Conservation (phyloP, 1,140 invertebrate species). For the Pentalonia nigronervosa region DNA sequence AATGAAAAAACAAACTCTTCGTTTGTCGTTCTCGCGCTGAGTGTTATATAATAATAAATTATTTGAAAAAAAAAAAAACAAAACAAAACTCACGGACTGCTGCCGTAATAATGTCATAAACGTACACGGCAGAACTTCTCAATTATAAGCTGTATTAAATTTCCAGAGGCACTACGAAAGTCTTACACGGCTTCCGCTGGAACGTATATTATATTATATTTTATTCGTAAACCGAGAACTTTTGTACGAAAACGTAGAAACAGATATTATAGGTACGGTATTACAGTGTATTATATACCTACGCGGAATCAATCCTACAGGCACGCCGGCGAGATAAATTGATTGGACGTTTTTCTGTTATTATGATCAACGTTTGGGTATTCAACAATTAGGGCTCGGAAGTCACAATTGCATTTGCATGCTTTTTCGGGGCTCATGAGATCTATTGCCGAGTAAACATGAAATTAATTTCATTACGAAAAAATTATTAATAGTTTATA, state of each 20-base stretch:
- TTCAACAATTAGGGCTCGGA: too few relatives aligned
- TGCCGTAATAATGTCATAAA: background rate
- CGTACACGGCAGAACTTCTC: constrained; percentile 11
- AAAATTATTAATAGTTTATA: too few relatives aligned
- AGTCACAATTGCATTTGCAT: too few relatives aligned
- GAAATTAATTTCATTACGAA: too few relatives aligned
- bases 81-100: background rate
- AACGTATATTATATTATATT: too few relatives aligned
- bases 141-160: constrained; percentile 22
- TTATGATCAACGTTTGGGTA: too few relatives aligned
- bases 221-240: constrained; percentile 8
- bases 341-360: background rate
- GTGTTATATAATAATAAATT: background rate
- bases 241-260: background rate
- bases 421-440: too few relatives aligned
- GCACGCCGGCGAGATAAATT: background rate
- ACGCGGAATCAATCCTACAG: too few relatives aligned
- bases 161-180: background rate
- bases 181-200: constrained; percentile 19
- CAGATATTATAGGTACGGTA: background rate
- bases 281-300: background rate
- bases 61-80: background rate
- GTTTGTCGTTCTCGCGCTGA: background rate
- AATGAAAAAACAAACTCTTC: background rate
- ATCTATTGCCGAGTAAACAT: too few relatives aligned